A percentile compares a stretch with the other conserved stretches of the same genome.
phyloP scores from a whole-genome alignment of 2,113 vertebrate species.

The Oryzias celebensis region DNA sequence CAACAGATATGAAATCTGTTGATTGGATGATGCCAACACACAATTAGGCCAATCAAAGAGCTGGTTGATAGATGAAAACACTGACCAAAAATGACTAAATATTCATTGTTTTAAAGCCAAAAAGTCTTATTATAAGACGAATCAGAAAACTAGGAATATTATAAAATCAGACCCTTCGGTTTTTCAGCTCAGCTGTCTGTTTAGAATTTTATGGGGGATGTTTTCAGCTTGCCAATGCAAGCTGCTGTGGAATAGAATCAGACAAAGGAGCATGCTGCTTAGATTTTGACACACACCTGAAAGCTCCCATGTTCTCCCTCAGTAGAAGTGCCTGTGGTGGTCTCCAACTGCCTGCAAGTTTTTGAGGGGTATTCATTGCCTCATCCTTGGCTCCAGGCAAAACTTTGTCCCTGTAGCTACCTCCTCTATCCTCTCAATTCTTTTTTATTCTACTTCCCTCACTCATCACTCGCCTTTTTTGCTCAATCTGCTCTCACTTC shows the following conservation, averaged over 20 bases:
- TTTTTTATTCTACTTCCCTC: constrained; percentile 32
- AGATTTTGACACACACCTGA: constrained; percentile 73
- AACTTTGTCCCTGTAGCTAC: constrained; percentile 53
- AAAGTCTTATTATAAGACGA: not conserved
- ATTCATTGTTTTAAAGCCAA: not conserved
- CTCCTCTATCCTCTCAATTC: constrained; percentile 21
- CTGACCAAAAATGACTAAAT: constrained; percentile 16
- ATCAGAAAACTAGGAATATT: constrained; percentile 1
- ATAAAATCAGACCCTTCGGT: constrained; percentile 22
- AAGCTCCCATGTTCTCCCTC: constrained; percentile 64
- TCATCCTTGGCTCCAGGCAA: constrained; percentile 77
- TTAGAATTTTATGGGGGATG: constrained; percentile 35
- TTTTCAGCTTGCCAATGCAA: constrained; percentile 48
- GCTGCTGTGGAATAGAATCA: constrained; percentile 48
- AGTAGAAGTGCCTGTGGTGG: constrained; percentile 74
- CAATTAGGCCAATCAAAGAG: constrained; percentile 26
- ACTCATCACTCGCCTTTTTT: constrained; percentile 60
- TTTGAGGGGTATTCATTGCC: constrained; percentile 76
- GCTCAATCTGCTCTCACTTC: constrained; percentile 51
- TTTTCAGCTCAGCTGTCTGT: constrained; percentile 29
- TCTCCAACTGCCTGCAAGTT: constrained; percentile 73
- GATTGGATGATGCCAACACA: constrained; percentile 17
- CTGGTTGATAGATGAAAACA: constrained; percentile 7
- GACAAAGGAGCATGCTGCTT: constrained; percentile 61
- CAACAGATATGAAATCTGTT: constrained; percentile 70